Evolutionary conservation across 2,113 vertebrate genomes (phyloP).

Genomic region (Tonatia bakeri): DNA sequence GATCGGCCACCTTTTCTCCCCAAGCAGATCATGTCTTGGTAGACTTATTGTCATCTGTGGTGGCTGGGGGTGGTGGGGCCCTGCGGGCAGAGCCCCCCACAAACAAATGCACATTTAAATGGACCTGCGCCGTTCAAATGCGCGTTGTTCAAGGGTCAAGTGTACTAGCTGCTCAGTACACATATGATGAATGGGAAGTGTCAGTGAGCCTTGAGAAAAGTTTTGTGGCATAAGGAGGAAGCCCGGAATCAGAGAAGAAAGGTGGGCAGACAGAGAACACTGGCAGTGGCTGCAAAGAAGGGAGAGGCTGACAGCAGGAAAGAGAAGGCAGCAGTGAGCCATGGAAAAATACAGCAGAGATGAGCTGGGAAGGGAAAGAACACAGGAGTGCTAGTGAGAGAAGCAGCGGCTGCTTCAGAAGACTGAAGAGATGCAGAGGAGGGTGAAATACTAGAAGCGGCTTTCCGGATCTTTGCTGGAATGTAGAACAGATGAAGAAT

Average conservation of each 20-base stretch:
- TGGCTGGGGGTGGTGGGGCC: no score
- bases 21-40: no score
- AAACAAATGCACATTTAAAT: background rate
- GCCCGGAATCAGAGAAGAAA: background rate
- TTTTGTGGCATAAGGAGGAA: background rate
- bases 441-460: background rate
- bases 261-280: no score
- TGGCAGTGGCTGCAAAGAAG: no score
- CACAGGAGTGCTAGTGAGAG: background rate
- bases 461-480: background rate
- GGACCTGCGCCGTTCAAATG: background rate
- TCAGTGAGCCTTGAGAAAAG: background rate
- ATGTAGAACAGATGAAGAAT: background rate
- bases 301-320: no score
- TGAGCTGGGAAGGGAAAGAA: no score
- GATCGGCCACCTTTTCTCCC: no score
- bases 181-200: background rate
- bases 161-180: no score
- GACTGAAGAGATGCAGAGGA: background rate
- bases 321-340: background rate
- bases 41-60: no score
- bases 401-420: background rate
- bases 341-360: background rate
- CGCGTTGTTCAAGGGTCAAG: background rate
- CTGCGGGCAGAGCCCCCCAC: no score